phyloP scores from a whole-genome alignment of 1,140 invertebrate genomes.

The Zaprionus ornatus region DNA sequence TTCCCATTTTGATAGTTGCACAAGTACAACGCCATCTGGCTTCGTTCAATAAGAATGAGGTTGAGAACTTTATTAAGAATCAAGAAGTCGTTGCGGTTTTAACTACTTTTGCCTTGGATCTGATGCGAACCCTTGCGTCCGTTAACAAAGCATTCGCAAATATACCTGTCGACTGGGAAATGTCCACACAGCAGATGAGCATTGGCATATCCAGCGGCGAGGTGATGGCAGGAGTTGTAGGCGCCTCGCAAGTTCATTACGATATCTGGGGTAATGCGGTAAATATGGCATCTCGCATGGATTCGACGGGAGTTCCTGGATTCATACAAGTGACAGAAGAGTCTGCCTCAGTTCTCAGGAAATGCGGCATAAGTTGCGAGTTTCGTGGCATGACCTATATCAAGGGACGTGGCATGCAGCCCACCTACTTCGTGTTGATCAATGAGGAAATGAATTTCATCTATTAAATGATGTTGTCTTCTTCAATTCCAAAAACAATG shows the following conservation, averaged over 20 bases:
- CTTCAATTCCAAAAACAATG: too few species aligned
- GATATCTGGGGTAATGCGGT: conserved; percentile 97
- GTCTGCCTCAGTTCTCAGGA: conserved; percentile 88
- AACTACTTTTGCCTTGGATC: conserved; percentile 54
- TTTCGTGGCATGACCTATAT: conserved; percentile 1
- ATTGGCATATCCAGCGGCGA: conserved; percentile 91
- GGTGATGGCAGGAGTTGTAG: conserved; percentile 95
- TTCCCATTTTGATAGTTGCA: neutral
- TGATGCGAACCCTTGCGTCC: conserved; percentile 50
- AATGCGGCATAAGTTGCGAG: conserved; percentile 34
- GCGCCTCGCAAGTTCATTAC: conserved; percentile 92
- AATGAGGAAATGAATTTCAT: neutral
- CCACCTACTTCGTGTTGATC: neutral
- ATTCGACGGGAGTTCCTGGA: conserved; percentile 90
- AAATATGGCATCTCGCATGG: conserved; percentile 97
- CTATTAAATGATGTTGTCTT: too few species aligned
- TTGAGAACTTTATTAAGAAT: neutral
- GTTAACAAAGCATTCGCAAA: conserved; percentile 34
- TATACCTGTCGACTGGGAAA: neutral
- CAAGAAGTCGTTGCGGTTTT: conserved; percentile 62
- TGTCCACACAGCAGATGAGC: conserved; percentile 25
- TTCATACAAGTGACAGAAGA: conserved; percentile 91
- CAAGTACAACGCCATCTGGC: neutral
- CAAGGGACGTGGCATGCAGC: neutral
- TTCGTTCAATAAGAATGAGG: neutral